These are phyloP conservation scores for Marronus borbonicus DNA, from an alignment of 2,888 invertebrate genomes.

Conservation along the genomic window DNA sequence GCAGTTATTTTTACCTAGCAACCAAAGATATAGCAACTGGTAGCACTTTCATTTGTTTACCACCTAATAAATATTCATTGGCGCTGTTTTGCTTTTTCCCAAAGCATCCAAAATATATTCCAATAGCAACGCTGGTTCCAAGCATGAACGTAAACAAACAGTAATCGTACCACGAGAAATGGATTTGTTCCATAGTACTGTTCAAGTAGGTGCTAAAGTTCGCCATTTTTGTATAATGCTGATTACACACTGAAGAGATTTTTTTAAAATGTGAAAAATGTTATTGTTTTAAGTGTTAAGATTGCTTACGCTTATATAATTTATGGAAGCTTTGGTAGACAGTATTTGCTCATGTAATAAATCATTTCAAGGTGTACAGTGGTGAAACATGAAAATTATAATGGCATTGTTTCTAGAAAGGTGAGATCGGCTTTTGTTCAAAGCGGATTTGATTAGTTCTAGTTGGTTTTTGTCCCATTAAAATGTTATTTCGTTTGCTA, in stretches of 20 bases:
- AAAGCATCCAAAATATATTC: constrained; percentile 71
- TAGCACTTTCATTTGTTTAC: constrained; percentile 79
- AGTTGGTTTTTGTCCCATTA: not conserved
- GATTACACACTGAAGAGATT: too few relatives aligned
- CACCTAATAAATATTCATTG: constrained; percentile 79
- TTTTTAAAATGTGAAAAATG: too few relatives aligned
- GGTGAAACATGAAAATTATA: not conserved
- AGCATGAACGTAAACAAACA: constrained; percentile 56
- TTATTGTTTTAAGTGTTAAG: too few relatives aligned
- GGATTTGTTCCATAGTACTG: constrained; percentile 3
- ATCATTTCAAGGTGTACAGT: constrained; percentile 5
- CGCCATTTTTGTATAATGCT: not conserved
- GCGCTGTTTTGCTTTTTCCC: constrained; percentile 74
- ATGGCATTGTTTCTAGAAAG: not conserved
- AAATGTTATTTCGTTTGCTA: not conserved
- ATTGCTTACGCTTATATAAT: not conserved
- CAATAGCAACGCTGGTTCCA: constrained; percentile 57
- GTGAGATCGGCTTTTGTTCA: not conserved
- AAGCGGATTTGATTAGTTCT: constrained; percentile 20
- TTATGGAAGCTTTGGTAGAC: not conserved
- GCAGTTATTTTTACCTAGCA: constrained; percentile 73
- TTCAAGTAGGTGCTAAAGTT: not conserved
- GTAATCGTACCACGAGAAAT: constrained; percentile 60
- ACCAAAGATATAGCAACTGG: constrained; percentile 81
- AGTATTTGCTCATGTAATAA: constrained; percentile 16